phyloP scores from a whole-genome alignment of 2,888 invertebrate genomes.

The Brachypalpus laphriformis region DNA sequence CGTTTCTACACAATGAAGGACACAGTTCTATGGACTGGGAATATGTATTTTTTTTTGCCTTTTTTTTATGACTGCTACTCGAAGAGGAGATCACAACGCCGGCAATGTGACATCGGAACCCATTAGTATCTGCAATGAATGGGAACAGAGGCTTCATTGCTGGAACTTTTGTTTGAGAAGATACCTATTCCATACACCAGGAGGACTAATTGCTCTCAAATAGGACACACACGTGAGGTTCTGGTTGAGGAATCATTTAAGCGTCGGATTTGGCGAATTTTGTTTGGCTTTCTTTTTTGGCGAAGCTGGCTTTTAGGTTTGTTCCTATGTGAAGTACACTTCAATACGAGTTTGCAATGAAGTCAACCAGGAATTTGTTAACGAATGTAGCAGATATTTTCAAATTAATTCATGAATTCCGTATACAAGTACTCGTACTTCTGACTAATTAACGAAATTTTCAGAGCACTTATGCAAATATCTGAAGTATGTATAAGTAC shows the following conservation, averaged over 20 bases:
- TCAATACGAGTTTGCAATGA: background rate
- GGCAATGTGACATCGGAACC: conserved; percentile 62
- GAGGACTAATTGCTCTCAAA: conserved; percentile 60
- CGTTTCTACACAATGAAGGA: conserved; percentile 46
- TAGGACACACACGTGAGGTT: conserved; percentile 38
- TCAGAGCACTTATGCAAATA: background rate
- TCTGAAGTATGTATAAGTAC: no score
- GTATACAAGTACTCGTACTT: background rate
- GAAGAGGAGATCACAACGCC: conserved; percentile 54
- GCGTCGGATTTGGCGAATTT: conserved; percentile 19
- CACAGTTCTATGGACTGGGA: conserved; percentile 19
- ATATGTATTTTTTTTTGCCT: background rate
- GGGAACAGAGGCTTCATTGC: conserved; percentile 27
- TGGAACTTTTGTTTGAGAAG: conserved; percentile 46
- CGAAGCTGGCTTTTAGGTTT: background rate
- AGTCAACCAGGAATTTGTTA: background rate
- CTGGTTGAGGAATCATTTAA: conserved; percentile 56
- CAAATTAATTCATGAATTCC: background rate
- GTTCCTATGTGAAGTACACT: background rate
- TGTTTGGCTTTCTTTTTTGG: background rate
- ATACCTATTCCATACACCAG: conserved; percentile 2
- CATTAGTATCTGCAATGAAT: conserved; percentile 63
- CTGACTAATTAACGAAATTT: conserved; percentile 12
- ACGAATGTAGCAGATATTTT: background rate
- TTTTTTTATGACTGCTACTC: conserved; percentile 22